phyloP scores from a whole-genome alignment of 2,797 vertebrate genomes.

The Prunella strophiata region DNA sequence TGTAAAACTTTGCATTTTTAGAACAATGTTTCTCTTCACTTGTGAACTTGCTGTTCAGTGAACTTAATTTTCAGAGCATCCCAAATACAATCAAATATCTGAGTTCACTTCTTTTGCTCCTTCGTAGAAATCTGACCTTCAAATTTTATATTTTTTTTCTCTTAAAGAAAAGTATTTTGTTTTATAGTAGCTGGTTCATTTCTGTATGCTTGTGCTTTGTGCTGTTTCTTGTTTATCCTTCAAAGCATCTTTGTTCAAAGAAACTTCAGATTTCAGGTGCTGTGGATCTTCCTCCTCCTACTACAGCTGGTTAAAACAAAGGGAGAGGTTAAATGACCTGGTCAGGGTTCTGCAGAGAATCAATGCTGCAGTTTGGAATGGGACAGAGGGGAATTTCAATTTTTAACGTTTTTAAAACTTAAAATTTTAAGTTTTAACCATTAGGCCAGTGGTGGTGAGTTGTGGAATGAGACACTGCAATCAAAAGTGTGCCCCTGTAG shows the following conservation, averaged over 20 bases:
- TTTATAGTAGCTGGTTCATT: not conserved
- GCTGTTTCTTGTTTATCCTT: not conserved
- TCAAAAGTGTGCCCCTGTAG: not conserved
- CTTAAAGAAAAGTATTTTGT: not conserved
- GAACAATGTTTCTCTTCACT: not conserved
- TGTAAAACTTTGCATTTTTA: not conserved
- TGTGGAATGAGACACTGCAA: not conserved
- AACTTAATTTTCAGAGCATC: not conserved
- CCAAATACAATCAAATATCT: not conserved
- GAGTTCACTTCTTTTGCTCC: not conserved
- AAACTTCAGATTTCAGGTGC: not conserved
- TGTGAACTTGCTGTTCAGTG: not conserved
- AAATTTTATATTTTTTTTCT: not conserved
- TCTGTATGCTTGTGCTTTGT: not conserved
- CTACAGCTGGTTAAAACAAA: not conserved
- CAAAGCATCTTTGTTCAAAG: not conserved
- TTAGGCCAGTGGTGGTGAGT: rapidly evolving
- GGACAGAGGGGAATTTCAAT: not conserved
- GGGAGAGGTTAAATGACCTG: not conserved
- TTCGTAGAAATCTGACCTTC: not conserved
- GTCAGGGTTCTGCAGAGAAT: not conserved
- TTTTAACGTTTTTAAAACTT: not conserved
- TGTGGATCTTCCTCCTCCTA: not conserved
- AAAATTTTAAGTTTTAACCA: not conserved
- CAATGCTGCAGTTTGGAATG: not conserved